Conservation (phyloP, 2,888 invertebrate species). For the Lordiphosa andalusiaca region DNA sequence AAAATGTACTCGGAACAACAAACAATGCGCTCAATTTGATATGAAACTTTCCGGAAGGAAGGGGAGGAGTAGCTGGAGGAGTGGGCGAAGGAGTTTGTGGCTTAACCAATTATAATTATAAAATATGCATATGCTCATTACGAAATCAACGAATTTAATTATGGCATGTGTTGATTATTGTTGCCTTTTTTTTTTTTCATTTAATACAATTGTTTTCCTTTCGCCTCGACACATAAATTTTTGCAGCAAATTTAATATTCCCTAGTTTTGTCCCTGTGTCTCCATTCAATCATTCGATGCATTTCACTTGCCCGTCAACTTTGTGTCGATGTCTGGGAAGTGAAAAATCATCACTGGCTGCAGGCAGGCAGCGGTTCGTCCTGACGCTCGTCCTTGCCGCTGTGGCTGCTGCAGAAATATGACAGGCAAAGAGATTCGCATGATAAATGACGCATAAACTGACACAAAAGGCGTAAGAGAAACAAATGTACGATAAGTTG, state of each 20-base stretch:
- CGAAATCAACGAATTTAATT: slow-evolving; percentile 19
- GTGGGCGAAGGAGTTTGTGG: slow-evolving; percentile 4
- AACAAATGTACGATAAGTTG: slow-evolving; percentile 52
- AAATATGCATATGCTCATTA: slow-evolving; percentile 40
- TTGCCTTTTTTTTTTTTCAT: not conserved
- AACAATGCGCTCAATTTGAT: slow-evolving; percentile 34
- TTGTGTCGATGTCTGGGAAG: slow-evolving; percentile 44
- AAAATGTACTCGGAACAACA: slow-evolving; percentile 7
- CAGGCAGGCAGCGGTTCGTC: slow-evolving; percentile 11
- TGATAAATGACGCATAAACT: slow-evolving; percentile 69
- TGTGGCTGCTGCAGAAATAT: slow-evolving; percentile 38
- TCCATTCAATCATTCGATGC: slow-evolving; percentile 48
- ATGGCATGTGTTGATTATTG: not conserved
- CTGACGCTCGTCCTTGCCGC: not conserved
- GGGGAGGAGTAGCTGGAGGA: not conserved
- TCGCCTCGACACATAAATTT: no score
- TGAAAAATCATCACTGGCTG: slow-evolving; percentile 60
- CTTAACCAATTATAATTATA: slow-evolving; percentile 32
- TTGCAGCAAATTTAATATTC: slow-evolving; percentile 23
- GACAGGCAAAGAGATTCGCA: slow-evolving; percentile 60
- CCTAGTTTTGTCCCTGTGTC: slow-evolving; percentile 4
- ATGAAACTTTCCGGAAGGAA: slow-evolving; percentile 6
- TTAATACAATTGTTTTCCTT: not conserved
- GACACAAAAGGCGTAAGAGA: slow-evolving; percentile 58
- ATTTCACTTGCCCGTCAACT: slow-evolving; percentile 50